Evolutionary conservation across 1,140 invertebrate species (phyloP).

Genomic region (Lordiphosa mommai): DNA sequence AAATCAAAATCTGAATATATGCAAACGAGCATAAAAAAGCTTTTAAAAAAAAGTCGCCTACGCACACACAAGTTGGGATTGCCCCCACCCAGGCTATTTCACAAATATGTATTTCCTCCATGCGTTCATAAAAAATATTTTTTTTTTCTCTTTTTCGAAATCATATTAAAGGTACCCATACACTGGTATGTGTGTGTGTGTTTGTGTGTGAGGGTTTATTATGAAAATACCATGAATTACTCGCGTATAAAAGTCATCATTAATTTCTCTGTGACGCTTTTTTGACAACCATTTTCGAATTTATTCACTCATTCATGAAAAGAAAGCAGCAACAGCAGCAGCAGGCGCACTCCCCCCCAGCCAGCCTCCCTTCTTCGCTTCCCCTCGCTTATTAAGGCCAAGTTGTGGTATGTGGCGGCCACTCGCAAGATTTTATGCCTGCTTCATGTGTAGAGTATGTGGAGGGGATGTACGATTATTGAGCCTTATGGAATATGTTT

Average conservation of each 20-base stretch:
- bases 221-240: conserved; percentile 75
- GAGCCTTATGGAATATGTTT: too few relatives aligned
- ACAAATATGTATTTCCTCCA: conserved; percentile 31
- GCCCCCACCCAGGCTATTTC: not conserved
- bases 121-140: conserved; percentile 59
- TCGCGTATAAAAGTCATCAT: conserved; percentile 76
- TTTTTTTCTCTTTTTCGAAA: conserved; percentile 58
- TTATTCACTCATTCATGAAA: conserved; percentile 68
- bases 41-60: conserved; percentile 62
- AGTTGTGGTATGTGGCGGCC: conserved; percentile 1
- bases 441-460: not conserved
- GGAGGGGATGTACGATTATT: too few relatives aligned
- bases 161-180: conserved; percentile 67
- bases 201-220: conserved; percentile 47
- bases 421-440: conserved; percentile 5
- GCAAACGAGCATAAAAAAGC: conserved; percentile 72
- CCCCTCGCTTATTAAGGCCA: conserved; percentile 6
- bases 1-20: conserved; percentile 52
- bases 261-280: conserved; percentile 72
- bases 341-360: too few relatives aligned
- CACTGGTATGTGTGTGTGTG: conserved; percentile 8
- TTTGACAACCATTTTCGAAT: conserved; percentile 71
- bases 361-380: not conserved
- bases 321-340: conserved; percentile 16
- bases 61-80: conserved; percentile 8